Evolutionary conservation across 2,888 invertebrate species (phyloP).

Genomic region (Lasioglossum zephyrum): DNA sequence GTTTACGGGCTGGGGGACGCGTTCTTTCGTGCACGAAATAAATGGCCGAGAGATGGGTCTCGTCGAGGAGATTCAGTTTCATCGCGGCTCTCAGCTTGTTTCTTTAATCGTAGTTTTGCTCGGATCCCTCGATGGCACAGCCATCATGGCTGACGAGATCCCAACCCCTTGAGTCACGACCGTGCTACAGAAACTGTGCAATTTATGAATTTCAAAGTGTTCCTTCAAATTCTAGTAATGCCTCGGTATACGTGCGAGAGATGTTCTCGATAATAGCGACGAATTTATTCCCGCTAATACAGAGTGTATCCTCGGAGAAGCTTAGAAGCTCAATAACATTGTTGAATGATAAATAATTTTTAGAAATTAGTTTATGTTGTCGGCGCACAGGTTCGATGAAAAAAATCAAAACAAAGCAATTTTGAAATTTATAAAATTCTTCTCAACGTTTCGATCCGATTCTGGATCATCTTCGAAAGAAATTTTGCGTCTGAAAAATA

Average conservation of each 20-base stretch:
- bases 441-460: no score
- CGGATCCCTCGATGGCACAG: neutral
- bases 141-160: neutral
- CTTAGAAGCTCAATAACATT: neutral
- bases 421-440: no score
- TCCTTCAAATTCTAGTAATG: neutral
- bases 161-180: neutral
- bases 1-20: slow-evolving; percentile 62
- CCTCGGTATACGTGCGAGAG: neutral
- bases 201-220: neutral
- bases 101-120: slow-evolving; percentile 37
- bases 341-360: neutral
- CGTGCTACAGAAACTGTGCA: neutral
- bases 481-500: no score
- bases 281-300: neutral
- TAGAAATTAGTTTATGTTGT: neutral
- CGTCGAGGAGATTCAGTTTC: slow-evolving; percentile 54
- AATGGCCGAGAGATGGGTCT: slow-evolving; percentile 58
- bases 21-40: slow-evolving; percentile 62
- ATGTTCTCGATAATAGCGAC: neutral
- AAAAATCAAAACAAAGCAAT: no score
- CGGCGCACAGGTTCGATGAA: no score
- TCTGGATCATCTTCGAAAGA: no score
- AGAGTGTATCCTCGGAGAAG: neutral
- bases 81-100: slow-evolving; percentile 21